These are phyloP conservation scores for Pycnonotus jocosus DNA, from an alignment of 2,113 vertebrate species.

Conservation along the genomic window DNA sequence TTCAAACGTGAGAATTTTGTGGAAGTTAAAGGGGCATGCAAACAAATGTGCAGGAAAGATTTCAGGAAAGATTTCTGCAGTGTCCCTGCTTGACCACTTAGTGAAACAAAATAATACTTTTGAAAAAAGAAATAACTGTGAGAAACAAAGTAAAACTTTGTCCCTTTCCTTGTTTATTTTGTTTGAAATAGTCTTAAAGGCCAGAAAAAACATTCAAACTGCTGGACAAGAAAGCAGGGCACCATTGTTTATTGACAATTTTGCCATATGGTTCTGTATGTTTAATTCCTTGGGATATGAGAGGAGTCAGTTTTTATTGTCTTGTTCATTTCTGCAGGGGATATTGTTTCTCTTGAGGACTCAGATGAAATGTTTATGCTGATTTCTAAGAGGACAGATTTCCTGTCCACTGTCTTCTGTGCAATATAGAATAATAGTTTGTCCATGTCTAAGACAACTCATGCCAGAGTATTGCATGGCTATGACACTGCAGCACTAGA, in stretches of 20 bases:
- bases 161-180: background rate
- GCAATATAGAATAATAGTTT: background rate
- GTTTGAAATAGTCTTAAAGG: background rate
- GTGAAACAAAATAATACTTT: background rate
- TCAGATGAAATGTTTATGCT: background rate
- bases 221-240: background rate
- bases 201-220: background rate
- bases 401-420: background rate
- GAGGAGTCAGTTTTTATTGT: background rate
- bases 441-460: background rate
- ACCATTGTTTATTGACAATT: background rate
- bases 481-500: background rate
- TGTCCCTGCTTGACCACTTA: background rate
- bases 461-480: background rate
- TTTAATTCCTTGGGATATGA: background rate
- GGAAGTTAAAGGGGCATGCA: background rate
- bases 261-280: background rate
- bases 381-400: background rate
- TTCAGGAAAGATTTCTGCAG: background rate
- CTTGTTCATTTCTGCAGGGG: background rate
- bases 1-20: background rate
- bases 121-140: background rate
- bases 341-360: background rate
- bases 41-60: background rate
- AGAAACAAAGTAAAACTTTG: background rate